Percentiles rank a stretch among this genome's conserved stretches.
Evolutionary conservation across 2,888 invertebrate genomes (phyloP).

Genomic region (Diplazon laetatorius): DNA sequence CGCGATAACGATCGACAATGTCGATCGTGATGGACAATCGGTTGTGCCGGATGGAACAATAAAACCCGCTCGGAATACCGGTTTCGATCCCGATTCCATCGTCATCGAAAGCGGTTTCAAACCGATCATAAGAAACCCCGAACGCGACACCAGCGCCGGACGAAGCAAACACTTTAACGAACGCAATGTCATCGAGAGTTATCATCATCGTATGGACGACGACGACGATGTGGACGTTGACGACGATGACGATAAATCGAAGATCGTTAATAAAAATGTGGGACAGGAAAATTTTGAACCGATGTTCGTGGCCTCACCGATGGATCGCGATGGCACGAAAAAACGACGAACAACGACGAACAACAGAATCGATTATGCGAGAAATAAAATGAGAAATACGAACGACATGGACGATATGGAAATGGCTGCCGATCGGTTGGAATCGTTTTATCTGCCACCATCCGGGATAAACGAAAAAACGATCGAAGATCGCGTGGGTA

Average conservation of each 20-base stretch:
- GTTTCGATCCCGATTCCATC: conserved; percentile 91
- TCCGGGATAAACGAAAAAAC: conserved; percentile 79
- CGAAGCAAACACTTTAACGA: conserved; percentile 31
- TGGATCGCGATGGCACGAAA: conserved; percentile 83
- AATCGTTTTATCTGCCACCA: conserved; percentile 90
- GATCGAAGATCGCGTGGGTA: conserved; percentile 66
- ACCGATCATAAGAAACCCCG: conserved; percentile 87
- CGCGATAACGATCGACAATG: conserved; percentile 14
- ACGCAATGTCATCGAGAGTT: conserved; percentile 30
- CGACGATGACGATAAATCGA: not conserved
- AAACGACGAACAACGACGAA: conserved; percentile 32
- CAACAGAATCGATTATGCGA: conserved; percentile 54
- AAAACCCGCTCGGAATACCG: conserved; percentile 86
- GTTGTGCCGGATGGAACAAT: no score
- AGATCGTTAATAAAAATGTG: conserved; percentile 78
- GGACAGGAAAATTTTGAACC: conserved; percentile 87
- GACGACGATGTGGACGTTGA: conserved; percentile 72
- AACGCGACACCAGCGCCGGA: conserved; percentile 80
- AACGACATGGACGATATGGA: conserved; percentile 84
- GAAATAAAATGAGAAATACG: conserved; percentile 73
- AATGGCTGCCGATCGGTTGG: conserved; percentile 88
- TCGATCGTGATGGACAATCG: no score
- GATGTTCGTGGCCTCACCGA: conserved; percentile 91
- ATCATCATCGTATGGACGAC: conserved; percentile 14
- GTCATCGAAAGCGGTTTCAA: conserved; percentile 93